phyloP scores from a whole-genome alignment of 2,888 invertebrate species.

The Cactoblastis cactorum region DNA sequence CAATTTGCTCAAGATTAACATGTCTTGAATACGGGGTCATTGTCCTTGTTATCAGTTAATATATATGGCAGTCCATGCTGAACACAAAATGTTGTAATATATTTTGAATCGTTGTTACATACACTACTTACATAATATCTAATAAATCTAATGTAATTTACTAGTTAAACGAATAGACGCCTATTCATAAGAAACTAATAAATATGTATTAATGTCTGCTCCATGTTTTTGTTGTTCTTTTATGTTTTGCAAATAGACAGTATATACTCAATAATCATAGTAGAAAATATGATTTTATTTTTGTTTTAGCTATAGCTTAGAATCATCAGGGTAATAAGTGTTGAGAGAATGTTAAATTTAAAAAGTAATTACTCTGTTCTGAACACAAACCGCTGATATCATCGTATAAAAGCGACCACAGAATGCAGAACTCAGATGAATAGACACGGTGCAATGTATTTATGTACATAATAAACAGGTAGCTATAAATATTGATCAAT shows the following conservation, averaged over 20 bases:
- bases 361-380: neutral
- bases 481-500: constrained; percentile 9
- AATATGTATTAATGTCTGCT: neutral
- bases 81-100: neutral
- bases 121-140: too few relatives aligned
- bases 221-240: neutral
- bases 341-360: too few relatives aligned
- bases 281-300: too few relatives aligned
- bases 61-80: neutral
- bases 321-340: too few relatives aligned
- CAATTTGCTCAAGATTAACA: constrained; percentile 3
- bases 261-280: too few relatives aligned
- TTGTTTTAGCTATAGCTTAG: too few relatives aligned
- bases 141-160: neutral
- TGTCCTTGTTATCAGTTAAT: constrained; percentile 5
- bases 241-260: neutral
- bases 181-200: neutral
- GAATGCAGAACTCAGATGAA: constrained; percentile 9
- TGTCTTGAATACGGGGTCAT: neutral
- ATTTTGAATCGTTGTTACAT: neutral
- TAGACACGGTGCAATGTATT: constrained; percentile 7
- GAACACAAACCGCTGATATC: neutral
- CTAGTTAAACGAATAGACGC: neutral
- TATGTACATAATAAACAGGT: constrained; percentile 13
- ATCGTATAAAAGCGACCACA: constrained; percentile 2